Base-by-base conservation (phyloP, 92 coral and sea anemone species). In the Porites evermanni region DNA sequence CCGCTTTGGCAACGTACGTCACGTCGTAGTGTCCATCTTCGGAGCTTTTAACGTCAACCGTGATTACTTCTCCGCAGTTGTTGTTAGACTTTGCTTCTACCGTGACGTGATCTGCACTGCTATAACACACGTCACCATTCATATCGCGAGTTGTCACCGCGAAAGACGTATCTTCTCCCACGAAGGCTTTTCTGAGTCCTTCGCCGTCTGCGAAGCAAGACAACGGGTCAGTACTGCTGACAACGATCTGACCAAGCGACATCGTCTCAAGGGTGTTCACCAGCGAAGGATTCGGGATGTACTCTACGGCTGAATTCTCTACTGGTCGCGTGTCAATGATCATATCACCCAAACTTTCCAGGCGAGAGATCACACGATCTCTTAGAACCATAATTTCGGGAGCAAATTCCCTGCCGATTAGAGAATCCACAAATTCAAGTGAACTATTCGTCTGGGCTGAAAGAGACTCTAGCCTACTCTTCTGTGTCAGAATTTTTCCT, bases 121-220 rank as follows among this genome's bases (percentile, higher is more conserved):
- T 95, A 86, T 93, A 93, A 47, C 94, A 93, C 20, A 88, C 87
- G 16, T 93, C 91, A 52, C 95, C 92, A 61, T 95, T 94, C 68
- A 93, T 59, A 65, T 95, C 96, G 11, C 94, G 88, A 26, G 98
- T 93, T 20, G 89, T 91, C 26, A 93, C 94, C 17, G 91, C 77
- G 58, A 95, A 93, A 10, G 81, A 63, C 8, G 98, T 87, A 58
- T 95, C 98, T 69, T 95, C 98, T 5, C 94, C 98, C 7, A 95
- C 98, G 6, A 93, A 92, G 26, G 93, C 94, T 54, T 91, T 92
- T 2, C 44, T 56, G 50, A 95, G 79, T 32, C 98, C 98, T 32
- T 87, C 93, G 1, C 98, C 98, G 8, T 89, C 91, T 12, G 94
- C 91, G 20, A 78, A 71, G 18, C 94, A 85, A 8, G 98, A 88